Base-by-base conservation (phyloP, 64 coral and sea anemone genomes). In the Stylophora pistillata region DNA sequence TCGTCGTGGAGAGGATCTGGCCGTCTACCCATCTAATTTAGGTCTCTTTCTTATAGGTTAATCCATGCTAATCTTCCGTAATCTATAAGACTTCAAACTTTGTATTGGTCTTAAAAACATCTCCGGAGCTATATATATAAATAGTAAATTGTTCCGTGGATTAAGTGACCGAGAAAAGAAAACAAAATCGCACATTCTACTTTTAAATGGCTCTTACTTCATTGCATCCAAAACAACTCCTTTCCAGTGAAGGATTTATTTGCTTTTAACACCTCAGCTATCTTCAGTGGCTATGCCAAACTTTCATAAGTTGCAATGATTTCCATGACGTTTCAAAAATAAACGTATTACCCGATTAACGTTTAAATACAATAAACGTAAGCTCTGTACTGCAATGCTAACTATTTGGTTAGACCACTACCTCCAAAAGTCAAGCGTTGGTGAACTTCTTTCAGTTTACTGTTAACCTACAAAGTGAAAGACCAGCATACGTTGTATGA, bases 41-140 rank as follows among this genome's bases (percentile, higher is more conserved):
- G 33, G 6, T 6, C 30, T 16, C 26, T 79, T 79, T 79, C 30
- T 26, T 16, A 79, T 10, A 55, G 26, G 47, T 84, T 69, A 84
- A 68, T 84, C 80, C 37, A 10, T 59, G 37, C 63, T 69, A 84
- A 84, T 84, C 61, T 14, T 55, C 20, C 26, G 53, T 84, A 84
- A 84, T 84, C 80, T 69, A 15, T 70, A 20, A 16, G 60, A 12
- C 37, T 65, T 84, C 33, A 84, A 84, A 84, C 80, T 10, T 70
- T 70, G 80, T 84, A 84, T 68, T 84, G 80, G 80, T 84, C 80
- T 64, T 69, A 55, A 69, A 84, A 84, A 84, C 80, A 84, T 69
- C 62, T 16, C 2, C 20, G 47, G 16, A 31, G 80, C 27, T 69
- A 84, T 84, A 70, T 64, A 65, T 33, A 41, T 62, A 84, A 70